These are phyloP conservation scores for Dicyrtomina minuta DNA, from an alignment of 2,888 invertebrate genomes.

Conservation along the genomic window DNA sequence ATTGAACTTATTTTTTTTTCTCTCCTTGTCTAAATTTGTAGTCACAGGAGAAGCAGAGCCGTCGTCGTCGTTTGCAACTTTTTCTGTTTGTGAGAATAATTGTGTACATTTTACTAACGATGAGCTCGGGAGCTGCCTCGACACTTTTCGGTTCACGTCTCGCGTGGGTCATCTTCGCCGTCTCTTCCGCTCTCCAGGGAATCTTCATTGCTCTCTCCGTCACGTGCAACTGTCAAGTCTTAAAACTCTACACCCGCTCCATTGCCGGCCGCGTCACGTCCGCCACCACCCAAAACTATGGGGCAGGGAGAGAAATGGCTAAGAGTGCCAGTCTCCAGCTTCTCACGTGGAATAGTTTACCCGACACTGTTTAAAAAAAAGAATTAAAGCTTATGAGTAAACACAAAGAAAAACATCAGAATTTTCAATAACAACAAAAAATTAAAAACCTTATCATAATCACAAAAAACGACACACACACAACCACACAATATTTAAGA, in stretches of 20 bases:
- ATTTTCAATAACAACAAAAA: no score
- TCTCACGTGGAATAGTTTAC: slow-evolving; percentile 53
- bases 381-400: not conserved
- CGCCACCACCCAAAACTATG: slow-evolving; percentile 47
- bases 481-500: no score
- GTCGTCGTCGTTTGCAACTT: slow-evolving; percentile 63
- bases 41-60: slow-evolving; percentile 64
- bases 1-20: slow-evolving; percentile 2
- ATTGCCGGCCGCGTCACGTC: slow-evolving; percentile 44
- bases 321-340: slow-evolving; percentile 54
- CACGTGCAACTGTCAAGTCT: slow-evolving; percentile 64
- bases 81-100: slow-evolving; percentile 64
- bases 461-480: no score
- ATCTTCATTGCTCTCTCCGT: slow-evolving; percentile 65
- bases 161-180: slow-evolving; percentile 57
- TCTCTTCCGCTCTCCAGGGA: slow-evolving; percentile 60
- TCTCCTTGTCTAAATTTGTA: slow-evolving; percentile 54
- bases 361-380: slow-evolving; percentile 46
- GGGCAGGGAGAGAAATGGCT: slow-evolving; percentile 51
- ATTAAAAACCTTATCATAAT: no score
- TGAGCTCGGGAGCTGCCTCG: slow-evolving; percentile 57
- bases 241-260: slow-evolving; percentile 53
- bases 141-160: slow-evolving; percentile 53
- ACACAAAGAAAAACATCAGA: not conserved
- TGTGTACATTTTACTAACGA: slow-evolving; percentile 59